Conservation (phyloP, 2,888 invertebrate species). For the Orchesella flavescens region DNA sequence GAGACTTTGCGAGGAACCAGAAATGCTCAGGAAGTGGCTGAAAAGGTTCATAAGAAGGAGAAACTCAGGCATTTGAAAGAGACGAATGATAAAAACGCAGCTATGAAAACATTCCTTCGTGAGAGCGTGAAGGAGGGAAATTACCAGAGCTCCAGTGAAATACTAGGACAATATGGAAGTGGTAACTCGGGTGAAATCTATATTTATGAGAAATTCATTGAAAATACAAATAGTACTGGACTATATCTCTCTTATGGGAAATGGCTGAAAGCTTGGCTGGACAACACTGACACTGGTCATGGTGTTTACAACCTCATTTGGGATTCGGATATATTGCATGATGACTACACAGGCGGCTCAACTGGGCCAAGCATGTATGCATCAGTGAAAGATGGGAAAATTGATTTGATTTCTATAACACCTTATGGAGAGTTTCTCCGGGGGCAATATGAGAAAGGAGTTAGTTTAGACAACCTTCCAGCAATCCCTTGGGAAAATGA, state of each 20-base stretch:
- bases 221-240: background rate
- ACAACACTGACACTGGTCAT: background rate
- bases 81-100: too few relatives aligned
- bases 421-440: background rate
- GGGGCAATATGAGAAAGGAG: constrained; percentile 10
- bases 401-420: background rate
- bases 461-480: constrained; percentile 34
- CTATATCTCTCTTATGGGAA: constrained; percentile 16
- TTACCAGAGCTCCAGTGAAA: background rate
- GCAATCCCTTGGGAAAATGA: constrained; percentile 34
- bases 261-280: constrained; percentile 12
- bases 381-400: background rate
- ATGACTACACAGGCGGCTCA: constrained; percentile 8
- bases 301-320: background rate
- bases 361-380: background rate
- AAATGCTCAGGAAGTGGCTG: background rate
- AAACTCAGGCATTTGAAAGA: background rate
- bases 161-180: background rate
- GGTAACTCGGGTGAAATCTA: background rate
- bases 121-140: too few relatives aligned
- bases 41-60: background rate
- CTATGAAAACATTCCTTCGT: too few relatives aligned
- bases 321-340: constrained; percentile 27
- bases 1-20: constrained; percentile 19
- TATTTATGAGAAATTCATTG: background rate